Evolutionary conservation across 2,113 vertebrate species (phyloP).

Genomic region (Austrofundulus limnaeus): DNA sequence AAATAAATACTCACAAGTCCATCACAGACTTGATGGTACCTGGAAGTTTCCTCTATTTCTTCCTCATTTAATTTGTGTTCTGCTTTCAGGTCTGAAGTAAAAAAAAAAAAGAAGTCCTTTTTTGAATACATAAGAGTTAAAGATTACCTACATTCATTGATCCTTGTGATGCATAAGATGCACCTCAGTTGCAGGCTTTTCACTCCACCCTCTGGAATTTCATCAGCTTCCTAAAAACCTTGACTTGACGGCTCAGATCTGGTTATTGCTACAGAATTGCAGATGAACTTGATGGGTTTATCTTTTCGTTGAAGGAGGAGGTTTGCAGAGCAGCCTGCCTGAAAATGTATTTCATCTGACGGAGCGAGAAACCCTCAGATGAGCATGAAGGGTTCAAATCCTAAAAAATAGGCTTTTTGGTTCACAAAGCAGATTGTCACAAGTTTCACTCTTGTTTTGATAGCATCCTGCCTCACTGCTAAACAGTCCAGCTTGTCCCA

Average conservation of each 20-base stretch:
- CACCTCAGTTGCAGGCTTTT: not conserved
- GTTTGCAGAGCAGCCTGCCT: not conserved
- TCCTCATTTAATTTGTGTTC: not conserved
- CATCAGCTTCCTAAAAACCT: not conserved
- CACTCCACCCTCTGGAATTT: not conserved
- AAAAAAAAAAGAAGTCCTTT: not conserved
- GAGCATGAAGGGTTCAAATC: constrained; percentile 1
- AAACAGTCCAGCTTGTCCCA: not conserved
- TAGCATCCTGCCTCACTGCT: not conserved
- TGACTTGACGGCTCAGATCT: not conserved
- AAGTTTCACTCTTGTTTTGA: not conserved
- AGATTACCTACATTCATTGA: constrained; percentile 29
- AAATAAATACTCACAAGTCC: too few relatives aligned
- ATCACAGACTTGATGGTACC: not conserved
- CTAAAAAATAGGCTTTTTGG: constrained; percentile 2
- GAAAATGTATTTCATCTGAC: not conserved
- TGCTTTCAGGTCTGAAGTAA: not conserved
- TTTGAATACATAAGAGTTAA: not conserved
- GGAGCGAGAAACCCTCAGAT: not conserved
- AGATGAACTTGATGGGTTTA: not conserved
- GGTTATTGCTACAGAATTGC: not conserved
- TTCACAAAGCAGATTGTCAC: not conserved
- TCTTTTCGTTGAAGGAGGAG: too few relatives aligned
- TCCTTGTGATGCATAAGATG: constrained; percentile 22
- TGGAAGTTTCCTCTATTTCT: not conserved